Conservation (phyloP, 2,113 vertebrate species). For the Lanius collurio region DNA sequence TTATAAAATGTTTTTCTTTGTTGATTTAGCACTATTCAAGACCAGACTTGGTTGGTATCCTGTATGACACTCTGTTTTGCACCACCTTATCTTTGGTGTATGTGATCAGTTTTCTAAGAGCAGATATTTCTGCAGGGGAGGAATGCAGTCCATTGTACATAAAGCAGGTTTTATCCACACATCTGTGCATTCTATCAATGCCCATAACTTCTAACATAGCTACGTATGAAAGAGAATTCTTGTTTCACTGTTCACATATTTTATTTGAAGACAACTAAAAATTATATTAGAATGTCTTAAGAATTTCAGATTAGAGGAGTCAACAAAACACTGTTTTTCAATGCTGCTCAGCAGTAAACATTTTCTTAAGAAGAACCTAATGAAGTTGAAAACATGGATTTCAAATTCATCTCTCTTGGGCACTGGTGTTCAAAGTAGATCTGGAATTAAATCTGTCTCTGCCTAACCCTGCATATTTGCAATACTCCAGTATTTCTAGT, state of each 20-base stretch:
- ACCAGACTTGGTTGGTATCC: neutral
- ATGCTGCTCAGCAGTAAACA: neutral
- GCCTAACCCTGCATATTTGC: neutral
- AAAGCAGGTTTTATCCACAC: neutral
- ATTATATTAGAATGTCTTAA: neutral
- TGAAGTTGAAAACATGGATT: neutral
- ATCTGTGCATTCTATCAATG: neutral
- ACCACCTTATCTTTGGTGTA: neutral
- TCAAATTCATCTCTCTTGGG: neutral
- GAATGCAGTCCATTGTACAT: neutral
- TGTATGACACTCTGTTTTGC: neutral
- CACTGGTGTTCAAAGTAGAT: neutral
- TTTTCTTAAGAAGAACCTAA: neutral
- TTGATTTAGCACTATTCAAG: neutral
- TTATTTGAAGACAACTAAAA: neutral
- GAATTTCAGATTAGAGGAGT: neutral
- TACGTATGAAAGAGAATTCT: neutral
- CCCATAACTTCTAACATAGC: neutral
- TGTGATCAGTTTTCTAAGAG: neutral
- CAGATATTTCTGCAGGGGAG: neutral
- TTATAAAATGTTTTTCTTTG: neutral
- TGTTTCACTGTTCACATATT: neutral
- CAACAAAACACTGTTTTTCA: neutral
- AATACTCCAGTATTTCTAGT: neutral
- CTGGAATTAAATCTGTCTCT: neutral